These are phyloP conservation scores for Selenia dentaria DNA, from an alignment of 2,888 invertebrate species.

Conservation along the genomic window DNA sequence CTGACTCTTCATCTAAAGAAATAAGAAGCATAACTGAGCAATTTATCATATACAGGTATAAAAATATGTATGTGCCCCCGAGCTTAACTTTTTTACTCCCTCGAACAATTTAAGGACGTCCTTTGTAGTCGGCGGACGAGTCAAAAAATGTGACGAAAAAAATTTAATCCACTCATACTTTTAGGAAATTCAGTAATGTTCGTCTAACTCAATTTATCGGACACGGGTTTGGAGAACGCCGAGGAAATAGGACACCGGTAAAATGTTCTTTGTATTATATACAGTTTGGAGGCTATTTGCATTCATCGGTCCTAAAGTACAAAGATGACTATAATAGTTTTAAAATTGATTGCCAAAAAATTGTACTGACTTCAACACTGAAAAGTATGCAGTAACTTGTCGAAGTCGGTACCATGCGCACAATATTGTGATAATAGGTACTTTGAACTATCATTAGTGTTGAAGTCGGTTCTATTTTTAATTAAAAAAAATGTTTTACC, in stretches of 20 bases:
- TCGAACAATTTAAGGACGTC: conserved; percentile 24
- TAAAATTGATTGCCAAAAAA: no score
- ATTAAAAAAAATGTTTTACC: no score
- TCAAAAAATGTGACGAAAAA: conserved; percentile 27
- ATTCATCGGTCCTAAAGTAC: no score
- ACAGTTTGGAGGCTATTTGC: no score
- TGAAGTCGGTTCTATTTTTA: no score
- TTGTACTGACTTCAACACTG: no score
- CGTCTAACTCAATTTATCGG: conserved; percentile 21
- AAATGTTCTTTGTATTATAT: not conserved
- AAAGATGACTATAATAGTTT: no score
- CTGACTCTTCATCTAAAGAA: not conserved
- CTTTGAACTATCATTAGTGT: no score
- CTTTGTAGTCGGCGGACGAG: conserved; percentile 24
- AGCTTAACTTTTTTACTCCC: conserved; percentile 28
- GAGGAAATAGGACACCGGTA: not conserved
- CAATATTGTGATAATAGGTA: no score
- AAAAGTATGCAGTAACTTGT: no score
- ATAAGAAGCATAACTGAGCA: conserved; percentile 9
- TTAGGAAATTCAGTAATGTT: conserved; percentile 14
- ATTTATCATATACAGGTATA: conserved; percentile 1
- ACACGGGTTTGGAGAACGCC: conserved; percentile 1
- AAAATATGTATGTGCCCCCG: conserved; percentile 15
- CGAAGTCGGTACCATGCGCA: no score
- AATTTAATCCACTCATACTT: conserved; percentile 23